These are phyloP conservation scores for Apodemia zela DNA, from an alignment of 2,888 invertebrate genomes.

Conservation along the genomic window DNA sequence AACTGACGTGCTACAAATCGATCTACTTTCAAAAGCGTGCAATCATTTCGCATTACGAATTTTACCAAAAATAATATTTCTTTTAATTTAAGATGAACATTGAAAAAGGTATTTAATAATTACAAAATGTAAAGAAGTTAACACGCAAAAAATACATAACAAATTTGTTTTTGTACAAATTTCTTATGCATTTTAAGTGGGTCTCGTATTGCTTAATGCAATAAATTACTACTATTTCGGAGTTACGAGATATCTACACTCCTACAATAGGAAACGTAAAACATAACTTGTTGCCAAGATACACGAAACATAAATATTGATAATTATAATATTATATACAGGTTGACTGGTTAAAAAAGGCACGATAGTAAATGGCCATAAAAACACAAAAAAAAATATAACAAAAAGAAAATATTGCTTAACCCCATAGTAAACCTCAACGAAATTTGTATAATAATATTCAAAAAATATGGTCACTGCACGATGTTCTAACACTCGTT, in stretches of 20 bases:
- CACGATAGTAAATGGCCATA: too few relatives aligned
- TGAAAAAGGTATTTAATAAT: not conserved
- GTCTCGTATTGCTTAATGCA: not conserved
- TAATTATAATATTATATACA: not conserved
- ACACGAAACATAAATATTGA: not conserved
- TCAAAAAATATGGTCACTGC: too few relatives aligned
- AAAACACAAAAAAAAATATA: too few relatives aligned
- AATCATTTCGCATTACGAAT: not conserved
- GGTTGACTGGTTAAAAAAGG: too few relatives aligned
- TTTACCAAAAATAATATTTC: conserved; percentile 9
- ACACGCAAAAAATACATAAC: not conserved
- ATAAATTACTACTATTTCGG: not conserved
- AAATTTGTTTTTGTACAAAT: not conserved
- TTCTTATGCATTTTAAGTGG: not conserved
- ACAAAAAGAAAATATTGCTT: too few relatives aligned
- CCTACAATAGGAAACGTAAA: not conserved
- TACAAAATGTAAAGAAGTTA: not conserved
- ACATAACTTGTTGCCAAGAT: not conserved
- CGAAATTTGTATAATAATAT: too few relatives aligned
- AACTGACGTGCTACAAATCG: conserved; percentile 17
- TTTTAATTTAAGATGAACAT: not conserved
- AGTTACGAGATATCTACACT: not conserved
- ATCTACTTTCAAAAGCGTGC: conserved; percentile 19
- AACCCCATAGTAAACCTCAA: too few relatives aligned
- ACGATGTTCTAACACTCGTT: too few relatives aligned